A percentile compares a stretch with the other conserved stretches of the same genome.
These are phyloP conservation scores for Galleria mellonella DNA, from an alignment of 1,140 invertebrate species.

Conservation along the genomic window DNA sequence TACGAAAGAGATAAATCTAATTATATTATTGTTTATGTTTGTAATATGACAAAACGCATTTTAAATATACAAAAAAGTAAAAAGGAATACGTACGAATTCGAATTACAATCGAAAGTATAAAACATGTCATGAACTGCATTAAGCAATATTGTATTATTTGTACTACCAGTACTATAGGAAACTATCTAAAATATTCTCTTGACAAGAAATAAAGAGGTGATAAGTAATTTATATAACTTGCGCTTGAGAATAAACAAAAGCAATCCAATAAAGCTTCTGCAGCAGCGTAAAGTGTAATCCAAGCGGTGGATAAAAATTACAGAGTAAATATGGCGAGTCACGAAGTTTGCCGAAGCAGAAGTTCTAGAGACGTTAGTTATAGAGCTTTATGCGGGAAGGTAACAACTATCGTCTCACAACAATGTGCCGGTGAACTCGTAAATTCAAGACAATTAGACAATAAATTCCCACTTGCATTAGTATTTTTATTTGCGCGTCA, in stretches of 20 bases:
- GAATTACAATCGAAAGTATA: too few species aligned
- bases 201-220: slow-evolving; percentile 1
- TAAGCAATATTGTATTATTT: too few species aligned
- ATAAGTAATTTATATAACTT: not conserved
- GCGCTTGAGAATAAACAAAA: not conserved
- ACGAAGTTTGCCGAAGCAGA: slow-evolving; percentile 22
- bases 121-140: too few species aligned
- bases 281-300: slow-evolving; percentile 12
- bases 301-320: slow-evolving; percentile 16
- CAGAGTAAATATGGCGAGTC: slow-evolving; percentile 26
- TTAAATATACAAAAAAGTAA: too few species aligned
- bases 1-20: too few species aligned
- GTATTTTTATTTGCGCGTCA: slow-evolving; percentile 57
- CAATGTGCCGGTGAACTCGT: slow-evolving; percentile 35
- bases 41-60: too few species aligned
- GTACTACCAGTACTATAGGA: too few species aligned
- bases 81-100: too few species aligned
- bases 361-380: slow-evolving; percentile 21
- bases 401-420: slow-evolving; percentile 24
- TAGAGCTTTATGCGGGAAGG: slow-evolving; percentile 29
- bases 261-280: slow-evolving; percentile 1
- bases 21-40: too few species aligned
- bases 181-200: too few species aligned
- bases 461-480: slow-evolving; percentile 52
- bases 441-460: slow-evolving; percentile 52